Percentiles rank a stretch among this genome's conserved stretches.
Conservation (phyloP, 2,113 vertebrate genomes). For the Brachypodius melanocephalos region DNA sequence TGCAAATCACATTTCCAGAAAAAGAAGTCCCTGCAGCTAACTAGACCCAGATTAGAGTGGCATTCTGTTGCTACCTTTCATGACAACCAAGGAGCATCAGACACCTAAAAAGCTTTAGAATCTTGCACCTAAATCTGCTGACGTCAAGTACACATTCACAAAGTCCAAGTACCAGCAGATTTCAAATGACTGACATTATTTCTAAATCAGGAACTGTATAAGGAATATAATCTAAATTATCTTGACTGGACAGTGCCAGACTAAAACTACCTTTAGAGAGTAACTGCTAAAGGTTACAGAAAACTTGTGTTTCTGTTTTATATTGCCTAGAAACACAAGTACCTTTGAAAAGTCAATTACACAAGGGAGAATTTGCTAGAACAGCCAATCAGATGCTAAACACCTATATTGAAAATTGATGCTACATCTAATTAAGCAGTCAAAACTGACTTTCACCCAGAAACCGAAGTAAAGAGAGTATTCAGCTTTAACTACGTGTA, state of each 20-base stretch:
- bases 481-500: neutral
- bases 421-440: neutral
- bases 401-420: neutral
- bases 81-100: neutral
- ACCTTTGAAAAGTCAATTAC: neutral
- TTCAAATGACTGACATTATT: neutral
- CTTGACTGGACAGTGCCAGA: neutral
- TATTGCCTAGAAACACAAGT: neutral
- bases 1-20: neutral
- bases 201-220: neutral
- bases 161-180: neutral
- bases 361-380: neutral
- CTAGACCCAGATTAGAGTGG: neutral
- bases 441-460: neutral
- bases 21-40: neutral
- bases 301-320: neutral
- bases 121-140: neutral
- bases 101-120: neutral
- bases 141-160: neutral
- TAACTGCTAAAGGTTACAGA: no score
- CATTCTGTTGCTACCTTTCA: neutral
- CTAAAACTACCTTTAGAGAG: neutral
- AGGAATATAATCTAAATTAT: neutral
- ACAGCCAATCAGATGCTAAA: constrained; percentile 2
- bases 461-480: neutral